Conservation (phyloP, 2,113 vertebrate genomes). For the Gracilinanus agilis region DNA sequence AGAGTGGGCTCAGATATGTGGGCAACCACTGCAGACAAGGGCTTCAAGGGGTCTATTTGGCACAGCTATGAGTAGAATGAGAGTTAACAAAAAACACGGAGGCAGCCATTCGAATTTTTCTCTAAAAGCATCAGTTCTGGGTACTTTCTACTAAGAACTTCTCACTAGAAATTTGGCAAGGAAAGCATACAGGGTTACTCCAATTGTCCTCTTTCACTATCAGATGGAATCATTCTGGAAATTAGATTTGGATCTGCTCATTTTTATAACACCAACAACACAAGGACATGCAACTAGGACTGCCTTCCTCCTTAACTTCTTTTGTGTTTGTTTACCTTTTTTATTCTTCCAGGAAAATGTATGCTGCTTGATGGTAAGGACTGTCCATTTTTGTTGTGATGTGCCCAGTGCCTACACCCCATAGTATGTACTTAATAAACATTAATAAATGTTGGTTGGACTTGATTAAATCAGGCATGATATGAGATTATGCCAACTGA, state of each 20-base stretch:
- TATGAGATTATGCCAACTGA: not conserved
- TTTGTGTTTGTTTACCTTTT: not conserved
- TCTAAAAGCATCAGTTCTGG: slow-evolving; percentile 37
- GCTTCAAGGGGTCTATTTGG: not conserved
- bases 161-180: not conserved
- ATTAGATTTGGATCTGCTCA: not conserved
- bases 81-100: not conserved
- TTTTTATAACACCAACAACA: not conserved
- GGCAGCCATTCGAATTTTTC: not conserved
- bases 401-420: not conserved
- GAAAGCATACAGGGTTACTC: not conserved
- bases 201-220: slow-evolving; percentile 7
- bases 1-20: slow-evolving; percentile 1
- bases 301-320: not conserved
- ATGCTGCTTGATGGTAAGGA: not conserved
- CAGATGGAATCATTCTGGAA: slow-evolving; percentile 8
- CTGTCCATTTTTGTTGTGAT: not conserved
- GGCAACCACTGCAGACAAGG: not conserved
- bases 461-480: not conserved
- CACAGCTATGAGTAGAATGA: not conserved
- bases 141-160: slow-evolving; percentile 17
- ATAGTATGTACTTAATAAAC: not conserved
- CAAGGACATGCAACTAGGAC: not conserved
- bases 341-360: not conserved
- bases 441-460: not conserved